These are phyloP conservation scores for Symphodus melops DNA, from an alignment of 2,113 vertebrate genomes.

Conservation along the genomic window DNA sequence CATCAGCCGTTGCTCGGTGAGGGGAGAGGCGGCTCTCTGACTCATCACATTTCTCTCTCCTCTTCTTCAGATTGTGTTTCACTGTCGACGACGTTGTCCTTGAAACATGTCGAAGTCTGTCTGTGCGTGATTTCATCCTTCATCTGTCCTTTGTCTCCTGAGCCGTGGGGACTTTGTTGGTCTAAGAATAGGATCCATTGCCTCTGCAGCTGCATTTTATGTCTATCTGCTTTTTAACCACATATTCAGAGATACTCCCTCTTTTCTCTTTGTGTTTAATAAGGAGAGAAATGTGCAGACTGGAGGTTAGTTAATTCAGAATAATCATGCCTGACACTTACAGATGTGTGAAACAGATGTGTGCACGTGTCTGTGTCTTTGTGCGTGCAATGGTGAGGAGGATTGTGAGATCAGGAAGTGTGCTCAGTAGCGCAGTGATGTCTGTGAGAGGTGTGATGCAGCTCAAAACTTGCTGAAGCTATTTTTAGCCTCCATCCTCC, in stretches of 20 bases:
- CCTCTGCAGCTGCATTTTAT: slow-evolving; percentile 13
- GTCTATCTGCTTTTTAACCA: not conserved
- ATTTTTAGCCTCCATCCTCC: slow-evolving; percentile 72
- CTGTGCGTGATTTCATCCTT: slow-evolving; percentile 43
- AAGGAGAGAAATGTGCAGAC: not conserved
- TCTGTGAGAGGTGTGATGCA: slow-evolving; percentile 70
- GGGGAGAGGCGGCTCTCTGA: slow-evolving; percentile 14
- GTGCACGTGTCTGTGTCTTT: slow-evolving; percentile 15
- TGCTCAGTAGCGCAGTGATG: slow-evolving; percentile 38
- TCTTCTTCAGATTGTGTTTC: slow-evolving; percentile 27
- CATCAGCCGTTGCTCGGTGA: slow-evolving; percentile 10
- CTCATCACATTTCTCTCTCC: slow-evolving; percentile 31
- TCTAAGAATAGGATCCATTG: slow-evolving; percentile 57
- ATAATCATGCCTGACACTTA: slow-evolving; percentile 27
- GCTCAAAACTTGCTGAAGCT: slow-evolving; percentile 66
- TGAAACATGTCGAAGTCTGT: slow-evolving; percentile 31
- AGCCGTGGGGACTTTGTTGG: slow-evolving; percentile 36
- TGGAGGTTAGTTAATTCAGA: slow-evolving; percentile 19
- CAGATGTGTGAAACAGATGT: slow-evolving; percentile 36
- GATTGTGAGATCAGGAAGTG: slow-evolving; percentile 52
- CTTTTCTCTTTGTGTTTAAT: not conserved
- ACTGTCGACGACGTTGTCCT: slow-evolving; percentile 33
- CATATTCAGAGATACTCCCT: not conserved
- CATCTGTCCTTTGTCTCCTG: slow-evolving; percentile 51
- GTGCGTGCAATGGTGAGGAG: not conserved